Conservation (phyloP, 64 coral and sea anemone species). For the Acropora tenuis region DNA sequence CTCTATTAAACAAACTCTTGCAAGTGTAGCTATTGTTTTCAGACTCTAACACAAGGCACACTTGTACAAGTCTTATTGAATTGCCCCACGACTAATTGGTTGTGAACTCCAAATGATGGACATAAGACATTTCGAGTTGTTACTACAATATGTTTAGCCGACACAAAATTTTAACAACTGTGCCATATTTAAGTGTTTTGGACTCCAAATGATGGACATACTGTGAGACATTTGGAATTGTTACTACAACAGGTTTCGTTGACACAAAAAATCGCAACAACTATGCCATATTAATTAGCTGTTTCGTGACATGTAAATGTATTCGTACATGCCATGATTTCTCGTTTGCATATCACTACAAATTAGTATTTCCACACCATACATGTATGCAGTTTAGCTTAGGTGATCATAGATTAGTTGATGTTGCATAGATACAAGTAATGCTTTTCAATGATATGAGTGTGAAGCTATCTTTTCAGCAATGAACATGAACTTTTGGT, state of each 20-base stretch:
- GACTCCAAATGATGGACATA: too few relatives aligned
- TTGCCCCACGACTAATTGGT: neutral
- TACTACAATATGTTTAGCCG: neutral
- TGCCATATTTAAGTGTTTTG: neutral
- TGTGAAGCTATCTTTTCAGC: neutral
- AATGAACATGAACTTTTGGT: neutral
- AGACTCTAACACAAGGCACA: too few relatives aligned
- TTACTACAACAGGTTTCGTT: too few relatives aligned
- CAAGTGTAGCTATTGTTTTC: neutral
- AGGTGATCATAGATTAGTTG: neutral
- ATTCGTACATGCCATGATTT: neutral
- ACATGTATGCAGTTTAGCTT: conserved; percentile 3
- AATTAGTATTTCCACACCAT: neutral
- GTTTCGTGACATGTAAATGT: conserved; percentile 2
- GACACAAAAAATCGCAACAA: too few relatives aligned
- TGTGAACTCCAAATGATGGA: neutral
- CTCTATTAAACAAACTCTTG: neutral
- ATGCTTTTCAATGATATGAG: neutral
- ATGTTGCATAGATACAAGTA: neutral
- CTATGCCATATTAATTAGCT: too few relatives aligned
- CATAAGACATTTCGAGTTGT: neutral
- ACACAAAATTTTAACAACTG: neutral
- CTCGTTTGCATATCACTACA: neutral
- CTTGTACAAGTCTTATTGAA: neutral
- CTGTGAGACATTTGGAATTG: too few relatives aligned